Base-by-base conservation (phyloP, 2,797 vertebrate species). In the Danio choprae region DNA sequence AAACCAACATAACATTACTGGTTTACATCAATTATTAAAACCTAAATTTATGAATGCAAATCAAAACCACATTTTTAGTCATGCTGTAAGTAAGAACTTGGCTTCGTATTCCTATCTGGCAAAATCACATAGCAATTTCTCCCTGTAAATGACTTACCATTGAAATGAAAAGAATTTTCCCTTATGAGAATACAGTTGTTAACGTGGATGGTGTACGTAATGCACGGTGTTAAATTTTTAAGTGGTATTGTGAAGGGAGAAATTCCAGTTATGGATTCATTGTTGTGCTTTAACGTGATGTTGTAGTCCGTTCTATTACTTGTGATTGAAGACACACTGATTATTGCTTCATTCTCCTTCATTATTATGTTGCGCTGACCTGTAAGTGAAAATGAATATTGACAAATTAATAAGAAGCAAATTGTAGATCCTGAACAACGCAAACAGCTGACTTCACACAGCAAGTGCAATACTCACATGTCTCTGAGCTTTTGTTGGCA, bases 401-500 rank as follows among this genome's bases (percentile, higher is more conserved):
- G 1, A 38, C 9, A 36, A n/a, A 51, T 51, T 6, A 0, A 16
- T n/a, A 6, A 29, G 20, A 12, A 58, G 2, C 53, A 55, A 56
- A 56, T 1, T 29, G 6, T 9, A 18, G 6, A 2, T 63, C 1
- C 8, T 46, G 0, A 73, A 36, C 15, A 29, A n/a, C 43, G 60
- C 2, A 73, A 46, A n/a, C 3, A 3, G 53, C 4, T 62, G 13
- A 74, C 55, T 44, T 58, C 18, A 40, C 9, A 20, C 12, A 60
- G 11, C 12, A 44, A 2, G 4, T 0, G 0, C 4, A 36, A 60
- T 0, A 78, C 75, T 78, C 64, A 78, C 75, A 73, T 9, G 0
- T 18, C 1, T 0, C 1, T 50, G 3, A 0, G 0, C 0, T 4
- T 16, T 0, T 1, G 0, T 2, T 15, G 38, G n/a, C 0, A 0